phyloP scores from a whole-genome alignment of 2,888 invertebrate genomes.

The Hydrotaea diabolus region DNA sequence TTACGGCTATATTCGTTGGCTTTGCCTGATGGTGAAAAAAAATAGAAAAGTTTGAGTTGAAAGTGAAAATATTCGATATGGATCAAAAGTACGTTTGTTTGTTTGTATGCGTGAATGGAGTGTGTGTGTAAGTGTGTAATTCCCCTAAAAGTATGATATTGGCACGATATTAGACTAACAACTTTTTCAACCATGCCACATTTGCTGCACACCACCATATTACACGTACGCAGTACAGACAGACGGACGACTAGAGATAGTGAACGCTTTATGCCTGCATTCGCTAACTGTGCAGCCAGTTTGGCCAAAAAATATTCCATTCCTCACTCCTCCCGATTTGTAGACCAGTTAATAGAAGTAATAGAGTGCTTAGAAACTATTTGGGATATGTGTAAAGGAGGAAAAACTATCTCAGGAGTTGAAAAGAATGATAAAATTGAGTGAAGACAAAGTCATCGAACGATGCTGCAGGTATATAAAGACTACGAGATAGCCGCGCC shows the following conservation, averaged over 20 bases:
- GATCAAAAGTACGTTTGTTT: background rate
- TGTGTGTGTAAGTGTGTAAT: background rate
- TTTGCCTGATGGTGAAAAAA: constrained; percentile 9
- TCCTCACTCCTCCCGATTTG: background rate
- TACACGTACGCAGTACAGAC: background rate
- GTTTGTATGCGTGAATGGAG: too few relatives aligned
- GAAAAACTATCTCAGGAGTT: constrained; percentile 58
- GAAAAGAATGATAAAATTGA: constrained; percentile 51
- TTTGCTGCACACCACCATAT: background rate
- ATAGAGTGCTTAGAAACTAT: constrained; percentile 50
- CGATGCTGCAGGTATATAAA: background rate
- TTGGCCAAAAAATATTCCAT: background rate
- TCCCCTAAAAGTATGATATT: constrained; percentile 52
- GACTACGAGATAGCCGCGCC: background rate
- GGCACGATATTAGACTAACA: constrained; percentile 55
- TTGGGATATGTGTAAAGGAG: constrained; percentile 33
- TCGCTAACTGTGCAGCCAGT: background rate
- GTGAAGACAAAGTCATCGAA: background rate
- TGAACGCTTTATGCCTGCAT: background rate
- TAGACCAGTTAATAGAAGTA: constrained; percentile 28
- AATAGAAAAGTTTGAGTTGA: constrained; percentile 46
- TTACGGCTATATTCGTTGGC: constrained; percentile 1
- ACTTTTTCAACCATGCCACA: constrained; percentile 29
- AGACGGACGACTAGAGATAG: background rate
- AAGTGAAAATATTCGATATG: background rate